Conservation (phyloP, 2,888 invertebrate species). For the Hyposoter dolosus region DNA sequence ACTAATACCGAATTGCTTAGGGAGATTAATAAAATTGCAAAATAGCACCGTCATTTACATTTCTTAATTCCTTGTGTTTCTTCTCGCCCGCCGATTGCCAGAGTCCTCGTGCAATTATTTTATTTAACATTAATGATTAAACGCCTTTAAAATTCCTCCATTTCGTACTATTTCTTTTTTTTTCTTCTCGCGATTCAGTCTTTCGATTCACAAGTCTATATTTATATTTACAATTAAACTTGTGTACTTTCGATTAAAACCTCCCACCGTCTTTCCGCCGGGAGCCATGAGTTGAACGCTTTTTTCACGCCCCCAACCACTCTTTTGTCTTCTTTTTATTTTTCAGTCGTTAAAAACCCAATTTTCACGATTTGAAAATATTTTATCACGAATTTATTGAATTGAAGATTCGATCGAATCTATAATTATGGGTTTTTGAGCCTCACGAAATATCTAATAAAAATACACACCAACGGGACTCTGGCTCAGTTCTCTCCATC, state of each 20-base stretch:
- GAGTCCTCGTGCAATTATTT: slow-evolving; percentile 71
- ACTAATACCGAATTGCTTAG: slow-evolving; percentile 50
- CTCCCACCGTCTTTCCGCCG: neutral
- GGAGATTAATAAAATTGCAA: slow-evolving; percentile 70
- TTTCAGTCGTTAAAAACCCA: slow-evolving; percentile 18
- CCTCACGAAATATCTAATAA: slow-evolving; percentile 49
- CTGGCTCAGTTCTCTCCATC: slow-evolving; percentile 58
- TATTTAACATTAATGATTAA: slow-evolving; percentile 28
- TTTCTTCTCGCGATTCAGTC: slow-evolving; percentile 51
- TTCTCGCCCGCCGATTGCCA: slow-evolving; percentile 61
- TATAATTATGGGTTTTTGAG: slow-evolving; percentile 27
- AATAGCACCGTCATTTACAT: slow-evolving; percentile 80
- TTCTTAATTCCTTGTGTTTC: neutral
- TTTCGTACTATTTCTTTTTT: slow-evolving; percentile 24
- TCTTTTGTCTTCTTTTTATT: neutral
- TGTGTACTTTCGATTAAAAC: slow-evolving; percentile 64
- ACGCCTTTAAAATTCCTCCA: slow-evolving; percentile 10
- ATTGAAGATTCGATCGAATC: slow-evolving; percentile 47
- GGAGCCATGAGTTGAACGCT: neutral
- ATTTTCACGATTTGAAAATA: slow-evolving; percentile 43
- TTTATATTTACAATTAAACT: slow-evolving; percentile 58
- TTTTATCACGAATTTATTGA: slow-evolving; percentile 36
- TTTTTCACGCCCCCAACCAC: neutral
- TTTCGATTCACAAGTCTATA: slow-evolving; percentile 56
- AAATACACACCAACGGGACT: slow-evolving; percentile 55